A percentile compares a stretch with the other conserved stretches of the same genome.
Conservation (phyloP, 2,888 invertebrate species). For the Latheticus oryzae region DNA sequence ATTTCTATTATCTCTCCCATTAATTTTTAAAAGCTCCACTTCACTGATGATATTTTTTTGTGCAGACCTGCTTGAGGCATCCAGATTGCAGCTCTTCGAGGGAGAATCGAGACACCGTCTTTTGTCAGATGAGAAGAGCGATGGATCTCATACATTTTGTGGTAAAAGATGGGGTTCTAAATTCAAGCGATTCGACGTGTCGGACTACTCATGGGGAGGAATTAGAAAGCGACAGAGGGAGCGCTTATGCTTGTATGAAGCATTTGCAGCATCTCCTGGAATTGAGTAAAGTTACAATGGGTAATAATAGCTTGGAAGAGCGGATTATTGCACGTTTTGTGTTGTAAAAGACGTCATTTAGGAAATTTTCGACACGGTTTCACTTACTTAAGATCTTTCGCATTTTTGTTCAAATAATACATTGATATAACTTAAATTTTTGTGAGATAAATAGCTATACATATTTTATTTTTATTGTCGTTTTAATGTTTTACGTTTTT, state of each 20-base stretch:
- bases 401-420: too few relatives aligned
- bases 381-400: too few relatives aligned
- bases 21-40: too few relatives aligned
- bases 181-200: constrained; percentile 65
- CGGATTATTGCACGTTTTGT: constrained; percentile 4
- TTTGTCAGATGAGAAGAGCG: constrained; percentile 96
- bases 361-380: constrained; percentile 2
- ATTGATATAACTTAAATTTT: too few relatives aligned
- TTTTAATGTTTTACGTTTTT: too few relatives aligned
- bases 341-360: constrained; percentile 1
- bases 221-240: constrained; percentile 74
- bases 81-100: constrained; percentile 93
- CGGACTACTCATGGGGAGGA: constrained; percentile 68
- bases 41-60: constrained; percentile 27
- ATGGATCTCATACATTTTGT: constrained; percentile 98
- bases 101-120: constrained; percentile 97
- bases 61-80: constrained; percentile 90
- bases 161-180: constrained; percentile 93
- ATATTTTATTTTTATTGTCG: too few relatives aligned
- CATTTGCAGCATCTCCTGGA: constrained; percentile 89
- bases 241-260: constrained; percentile 84
- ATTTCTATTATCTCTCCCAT: too few relatives aligned
- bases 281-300: constrained; percentile 82
- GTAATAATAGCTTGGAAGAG: constrained; percentile 45
- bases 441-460: too few relatives aligned